Base-by-base conservation (phyloP, 2,113 vertebrate genomes). In the Prunella fulvescens region DNA sequence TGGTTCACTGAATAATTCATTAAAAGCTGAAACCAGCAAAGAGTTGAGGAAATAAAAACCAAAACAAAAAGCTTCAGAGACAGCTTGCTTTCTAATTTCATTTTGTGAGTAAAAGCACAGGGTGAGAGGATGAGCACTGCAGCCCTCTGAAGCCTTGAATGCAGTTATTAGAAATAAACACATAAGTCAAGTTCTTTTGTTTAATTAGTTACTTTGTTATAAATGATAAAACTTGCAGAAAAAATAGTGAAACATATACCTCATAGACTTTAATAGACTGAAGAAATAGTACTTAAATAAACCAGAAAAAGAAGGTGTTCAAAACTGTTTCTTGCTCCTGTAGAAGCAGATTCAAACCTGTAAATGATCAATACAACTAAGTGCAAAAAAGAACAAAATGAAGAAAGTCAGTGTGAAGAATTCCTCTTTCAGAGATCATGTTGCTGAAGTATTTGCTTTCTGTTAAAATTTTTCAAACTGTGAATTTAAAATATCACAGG, bases 1-100 rank as follows among this genome's bases (percentile, higher is more conserved):
- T 93, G 76, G 80, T 93, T 93, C 86, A 62, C 71, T 92, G 92
- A 95, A 73, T 93, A 92, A 93, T 93, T 96, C 33, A 90, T 96
- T 95, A 33, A 47, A 88, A 95, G 45, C 25, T 90, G 88, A 94
- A 95, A 88, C 48, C 72, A 95, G 53, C 37, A n/a, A 90, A 42
- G 39, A 94, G 56, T 8, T 51, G 40, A 80, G 11, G 12, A n/a
- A 26, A 44, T 72, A 74, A 44, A 20, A 15, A 33, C 1, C 35
- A 93, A 92, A 83, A 40, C n/a, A 65, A 74, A 81, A 90, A 69
- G 25, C 70, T 92, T 94, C 76, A 86, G 45, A 80, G 31, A 77
- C 33, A 70, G 50, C 6, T 45, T 86, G 62, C 37, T 73, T 95
- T 73, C 50, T 58, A 70, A 93, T 86, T 92, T 81, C 56, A 83